These are phyloP conservation scores for Drosophila sordidapex DNA, from an alignment of 2,888 invertebrate genomes.

Conservation along the genomic window DNA sequence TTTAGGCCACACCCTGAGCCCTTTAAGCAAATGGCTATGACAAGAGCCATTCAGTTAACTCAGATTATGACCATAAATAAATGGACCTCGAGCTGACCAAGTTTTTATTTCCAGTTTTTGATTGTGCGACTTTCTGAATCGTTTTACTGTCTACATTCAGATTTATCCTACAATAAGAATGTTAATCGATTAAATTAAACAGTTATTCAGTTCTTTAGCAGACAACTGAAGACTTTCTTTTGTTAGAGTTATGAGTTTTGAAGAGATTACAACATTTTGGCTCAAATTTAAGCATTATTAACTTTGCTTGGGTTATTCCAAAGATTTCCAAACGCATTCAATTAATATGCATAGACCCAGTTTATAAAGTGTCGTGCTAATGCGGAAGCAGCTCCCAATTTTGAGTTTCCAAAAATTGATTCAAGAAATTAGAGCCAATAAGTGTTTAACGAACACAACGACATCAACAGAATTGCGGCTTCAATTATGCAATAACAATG, in stretches of 20 bases:
- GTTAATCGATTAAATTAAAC: not conserved
- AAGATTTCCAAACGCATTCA: constrained; percentile 30
- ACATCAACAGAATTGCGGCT: constrained; percentile 16
- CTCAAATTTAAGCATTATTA: not conserved
- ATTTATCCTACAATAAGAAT: not conserved
- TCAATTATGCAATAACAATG: constrained; percentile 55
- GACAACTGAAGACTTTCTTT: constrained; percentile 20
- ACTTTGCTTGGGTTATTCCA: constrained; percentile 5
- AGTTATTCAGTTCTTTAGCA: not conserved
- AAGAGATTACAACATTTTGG: constrained; percentile 1
- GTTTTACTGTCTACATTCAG: not conserved
- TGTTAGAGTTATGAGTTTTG: not conserved
- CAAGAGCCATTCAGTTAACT: not conserved
- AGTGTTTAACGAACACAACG: constrained; percentile 8
- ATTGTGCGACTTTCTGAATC: not conserved
- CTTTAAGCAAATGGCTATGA: not conserved
- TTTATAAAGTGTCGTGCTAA: constrained; percentile 22
- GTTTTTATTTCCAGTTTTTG: not conserved
- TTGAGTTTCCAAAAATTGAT: not conserved
- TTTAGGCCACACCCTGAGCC: constrained; percentile 22
- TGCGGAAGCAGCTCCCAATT: constrained; percentile 32
- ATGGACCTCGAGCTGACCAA: not conserved
- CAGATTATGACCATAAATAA: not conserved
- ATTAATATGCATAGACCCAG: constrained; percentile 34
- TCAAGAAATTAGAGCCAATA: constrained; percentile 25